phyloP scores from a whole-genome alignment of 1,140 invertebrate genomes.

The Aphelinus atriplicis region DNA sequence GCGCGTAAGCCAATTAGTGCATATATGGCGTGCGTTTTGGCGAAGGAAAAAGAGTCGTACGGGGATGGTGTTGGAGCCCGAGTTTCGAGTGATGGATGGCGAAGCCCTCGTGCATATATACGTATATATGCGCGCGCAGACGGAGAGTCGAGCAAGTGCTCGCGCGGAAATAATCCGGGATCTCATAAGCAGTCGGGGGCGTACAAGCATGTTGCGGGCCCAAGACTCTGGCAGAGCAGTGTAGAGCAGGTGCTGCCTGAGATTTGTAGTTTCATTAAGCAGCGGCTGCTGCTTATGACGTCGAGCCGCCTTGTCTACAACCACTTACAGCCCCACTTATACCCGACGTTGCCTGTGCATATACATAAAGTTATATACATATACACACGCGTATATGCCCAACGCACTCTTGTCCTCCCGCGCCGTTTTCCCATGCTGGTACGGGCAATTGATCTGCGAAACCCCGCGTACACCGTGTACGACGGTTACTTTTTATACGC shows the following conservation, averaged over 20 bases:
- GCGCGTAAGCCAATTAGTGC: not conserved
- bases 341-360: not conserved
- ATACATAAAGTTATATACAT: not conserved
- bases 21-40: too few relatives aligned
- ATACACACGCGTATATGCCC: not conserved
- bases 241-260: slow-evolving; percentile 57
- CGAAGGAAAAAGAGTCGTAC: too few relatives aligned
- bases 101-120: slow-evolving; percentile 40
- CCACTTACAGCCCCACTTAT: slow-evolving; percentile 65
- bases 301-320: slow-evolving; percentile 62
- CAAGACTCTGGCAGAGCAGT: slow-evolving; percentile 38
- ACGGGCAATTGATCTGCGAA: too few relatives aligned
- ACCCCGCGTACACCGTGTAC: too few relatives aligned
- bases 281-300: slow-evolving; percentile 62
- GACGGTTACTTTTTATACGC: too few relatives aligned
- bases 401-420: too few relatives aligned
- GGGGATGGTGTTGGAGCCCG: too few relatives aligned
- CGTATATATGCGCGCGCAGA: slow-evolving; percentile 36
- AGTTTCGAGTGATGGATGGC: not conserved
- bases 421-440: too few relatives aligned
- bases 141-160: not conserved
- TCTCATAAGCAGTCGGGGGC: slow-evolving; percentile 56
- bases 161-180: slow-evolving; percentile 52
- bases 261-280: slow-evolving; percentile 68
- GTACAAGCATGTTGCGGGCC: slow-evolving; percentile 52